Conservation (phyloP, 1,140 invertebrate species). For the Oncopodura yosiiana region DNA sequence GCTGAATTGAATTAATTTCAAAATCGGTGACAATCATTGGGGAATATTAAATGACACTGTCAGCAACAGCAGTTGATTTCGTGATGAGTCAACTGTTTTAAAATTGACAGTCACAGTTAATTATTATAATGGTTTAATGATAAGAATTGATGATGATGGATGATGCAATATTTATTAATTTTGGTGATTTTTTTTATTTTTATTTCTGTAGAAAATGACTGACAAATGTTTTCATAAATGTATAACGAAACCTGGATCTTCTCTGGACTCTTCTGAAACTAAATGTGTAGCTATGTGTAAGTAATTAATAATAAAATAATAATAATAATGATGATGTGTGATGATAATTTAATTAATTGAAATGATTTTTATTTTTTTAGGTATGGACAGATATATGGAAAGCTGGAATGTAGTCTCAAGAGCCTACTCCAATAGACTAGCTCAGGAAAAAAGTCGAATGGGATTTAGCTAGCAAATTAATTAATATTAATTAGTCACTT, state of each 20-base stretch:
- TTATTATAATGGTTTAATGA: neutral
- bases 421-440: constrained; percentile 69
- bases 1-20: neutral
- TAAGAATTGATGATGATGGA: neutral
- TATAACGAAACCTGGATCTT: constrained; percentile 75
- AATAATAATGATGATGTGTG: neutral
- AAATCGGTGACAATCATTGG: constrained; percentile 3
- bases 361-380: no score
- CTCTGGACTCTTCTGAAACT: constrained; percentile 43
- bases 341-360: no score
- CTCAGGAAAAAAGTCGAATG: constrained; percentile 54
- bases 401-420: constrained; percentile 81
- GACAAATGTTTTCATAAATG: constrained; percentile 97
- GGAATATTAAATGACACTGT: constrained; percentile 5
- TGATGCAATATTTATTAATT: neutral
- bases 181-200: constrained; percentile 6
- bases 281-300: constrained; percentile 97
- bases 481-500: neutral
- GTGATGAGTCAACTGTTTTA: neutral
- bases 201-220: constrained; percentile 73
- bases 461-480: constrained; percentile 10
- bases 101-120: neutral
- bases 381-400: constrained; percentile 57
- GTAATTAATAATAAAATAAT: constrained; percentile 49
- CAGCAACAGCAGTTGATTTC: neutral